Evolutionary conservation across 2,113 vertebrate genomes (phyloP).

Genomic region (Ictalurus punctatus): DNA sequence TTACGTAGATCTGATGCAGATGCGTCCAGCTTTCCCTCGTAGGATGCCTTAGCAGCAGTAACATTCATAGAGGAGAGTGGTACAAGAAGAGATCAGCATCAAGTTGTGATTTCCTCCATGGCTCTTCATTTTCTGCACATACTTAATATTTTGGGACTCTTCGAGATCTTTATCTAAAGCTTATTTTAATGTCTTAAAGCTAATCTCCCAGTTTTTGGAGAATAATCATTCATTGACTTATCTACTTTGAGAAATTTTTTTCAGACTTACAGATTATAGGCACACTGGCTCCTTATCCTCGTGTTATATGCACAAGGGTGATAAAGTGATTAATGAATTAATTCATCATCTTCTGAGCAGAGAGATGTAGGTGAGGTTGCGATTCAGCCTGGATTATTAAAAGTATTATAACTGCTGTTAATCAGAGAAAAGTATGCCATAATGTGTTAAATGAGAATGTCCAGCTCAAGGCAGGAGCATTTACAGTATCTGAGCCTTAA

Average conservation of each 20-base stretch:
- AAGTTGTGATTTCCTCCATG: not conserved
- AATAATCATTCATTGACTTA: not conserved
- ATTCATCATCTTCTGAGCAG: not conserved
- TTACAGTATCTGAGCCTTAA: slow-evolving; percentile 6
- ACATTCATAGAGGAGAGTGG: not conserved
- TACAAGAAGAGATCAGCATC: not conserved
- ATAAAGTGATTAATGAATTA: not conserved
- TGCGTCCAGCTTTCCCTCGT: not conserved
- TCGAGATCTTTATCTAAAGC: not conserved
- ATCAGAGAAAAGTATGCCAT: slow-evolving; percentile 38
- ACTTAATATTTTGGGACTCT: not conserved
- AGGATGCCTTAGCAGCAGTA: not conserved
- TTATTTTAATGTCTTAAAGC: not conserved
- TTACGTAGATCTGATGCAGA: not conserved
- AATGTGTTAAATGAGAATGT: slow-evolving; percentile 29
- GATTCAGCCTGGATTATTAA: not conserved
- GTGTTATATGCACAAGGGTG: not conserved
- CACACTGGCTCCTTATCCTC: not conserved
- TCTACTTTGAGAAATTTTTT: too few species aligned
- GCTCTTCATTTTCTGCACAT: not conserved
- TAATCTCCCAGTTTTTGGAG: not conserved
- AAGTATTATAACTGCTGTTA: not conserved
- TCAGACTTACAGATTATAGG: not conserved
- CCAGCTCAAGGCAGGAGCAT: slow-evolving; percentile 1
- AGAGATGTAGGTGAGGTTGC: slow-evolving; percentile 10